phyloP scores from a whole-genome alignment of 2,113 vertebrate genomes.

The Chloroceryle aenea region DNA sequence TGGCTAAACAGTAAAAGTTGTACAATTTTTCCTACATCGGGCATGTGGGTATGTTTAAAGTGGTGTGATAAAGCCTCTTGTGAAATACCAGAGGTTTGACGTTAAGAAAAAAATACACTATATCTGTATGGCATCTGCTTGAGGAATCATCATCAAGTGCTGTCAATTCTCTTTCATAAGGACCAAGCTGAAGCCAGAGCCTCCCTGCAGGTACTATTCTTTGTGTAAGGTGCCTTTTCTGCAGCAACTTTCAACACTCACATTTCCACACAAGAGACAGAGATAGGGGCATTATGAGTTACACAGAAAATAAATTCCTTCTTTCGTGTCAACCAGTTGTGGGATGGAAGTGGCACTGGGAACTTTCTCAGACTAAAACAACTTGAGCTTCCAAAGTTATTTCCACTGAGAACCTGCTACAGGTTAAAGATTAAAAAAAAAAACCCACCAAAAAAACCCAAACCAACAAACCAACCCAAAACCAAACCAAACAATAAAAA shows the following conservation, averaged over 20 bases:
- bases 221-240: not conserved
- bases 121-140: not conserved
- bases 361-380: not conserved
- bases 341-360: not conserved
- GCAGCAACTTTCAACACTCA: not conserved
- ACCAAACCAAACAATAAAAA: too few relatives aligned
- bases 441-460: not conserved
- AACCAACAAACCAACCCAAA: too few relatives aligned
- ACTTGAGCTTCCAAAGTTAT: not conserved
- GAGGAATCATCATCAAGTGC: not conserved
- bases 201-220: fast-evolving
- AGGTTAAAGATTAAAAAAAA: not conserved
- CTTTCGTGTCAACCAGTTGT: fast-evolving
- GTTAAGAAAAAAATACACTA: not conserved
- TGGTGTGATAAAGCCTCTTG: not conserved
- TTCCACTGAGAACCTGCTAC: not conserved
- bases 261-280: fast-evolving
- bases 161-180: not conserved
- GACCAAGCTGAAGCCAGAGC: not conserved
- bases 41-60: not conserved
- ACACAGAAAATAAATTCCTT: not conserved
- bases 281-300: fast-evolving
- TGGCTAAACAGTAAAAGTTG: not conserved
- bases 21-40: not conserved
- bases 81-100: fast-evolving